A percentile compares a stretch with the other conserved stretches of the same genome.
Evolutionary conservation across 2,113 vertebrate species (phyloP).

Genomic region (Melierax canorus): DNA sequence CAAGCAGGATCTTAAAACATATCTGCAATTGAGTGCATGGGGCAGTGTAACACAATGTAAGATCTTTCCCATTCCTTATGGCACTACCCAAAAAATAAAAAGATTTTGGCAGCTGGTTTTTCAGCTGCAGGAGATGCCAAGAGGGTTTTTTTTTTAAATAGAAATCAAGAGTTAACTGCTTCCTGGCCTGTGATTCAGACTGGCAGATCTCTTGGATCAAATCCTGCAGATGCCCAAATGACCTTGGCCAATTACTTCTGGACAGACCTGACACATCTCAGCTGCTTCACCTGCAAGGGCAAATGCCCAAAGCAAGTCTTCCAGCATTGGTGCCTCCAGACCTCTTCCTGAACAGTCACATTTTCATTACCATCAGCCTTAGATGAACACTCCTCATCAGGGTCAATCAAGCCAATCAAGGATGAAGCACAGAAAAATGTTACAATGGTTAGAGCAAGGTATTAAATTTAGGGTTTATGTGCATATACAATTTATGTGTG

Average conservation of each 20-base stretch:
- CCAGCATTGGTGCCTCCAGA: rapidly evolving
- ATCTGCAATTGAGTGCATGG: neutral
- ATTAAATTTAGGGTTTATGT: neutral
- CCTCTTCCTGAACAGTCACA: neutral
- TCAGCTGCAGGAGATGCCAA: neutral
- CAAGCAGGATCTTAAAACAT: neutral
- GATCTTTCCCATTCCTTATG: neutral
- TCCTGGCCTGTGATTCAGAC: rapidly evolving
- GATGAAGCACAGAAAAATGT: neutral
- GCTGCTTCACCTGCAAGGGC: neutral
- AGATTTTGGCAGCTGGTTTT: neutral
- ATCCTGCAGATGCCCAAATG: neutral
- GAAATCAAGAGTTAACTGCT: neutral
- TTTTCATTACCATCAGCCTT: neutral
- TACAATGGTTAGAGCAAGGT: neutral
- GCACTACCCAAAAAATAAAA: neutral
- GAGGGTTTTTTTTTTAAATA: neutral
- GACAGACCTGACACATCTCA: neutral
- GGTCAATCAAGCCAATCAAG: neutral
- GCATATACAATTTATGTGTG: too few species aligned
- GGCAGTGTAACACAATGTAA: neutral
- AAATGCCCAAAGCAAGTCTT: rapidly evolving
- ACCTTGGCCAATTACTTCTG: neutral
- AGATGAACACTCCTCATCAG: neutral
- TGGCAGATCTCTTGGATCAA: neutral